These are phyloP conservation scores for Haplochromis vanheusdeni DNA, from an alignment of 2,113 vertebrate genomes.

Conservation along the genomic window DNA sequence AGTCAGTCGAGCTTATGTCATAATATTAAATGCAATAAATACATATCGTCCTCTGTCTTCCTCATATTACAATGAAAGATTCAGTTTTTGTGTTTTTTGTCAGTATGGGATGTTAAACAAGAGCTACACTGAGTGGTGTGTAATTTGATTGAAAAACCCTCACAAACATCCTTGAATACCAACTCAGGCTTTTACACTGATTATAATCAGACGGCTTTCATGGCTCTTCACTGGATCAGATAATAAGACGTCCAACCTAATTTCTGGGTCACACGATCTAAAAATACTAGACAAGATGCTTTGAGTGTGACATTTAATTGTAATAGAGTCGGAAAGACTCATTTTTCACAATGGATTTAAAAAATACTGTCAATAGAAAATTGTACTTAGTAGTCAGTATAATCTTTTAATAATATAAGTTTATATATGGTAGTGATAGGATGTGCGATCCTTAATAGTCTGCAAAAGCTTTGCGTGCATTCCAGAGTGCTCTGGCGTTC, in stretches of 20 bases:
- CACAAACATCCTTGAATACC: not conserved
- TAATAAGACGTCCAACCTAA: not conserved
- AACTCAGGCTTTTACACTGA: not conserved
- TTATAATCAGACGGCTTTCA: not conserved
- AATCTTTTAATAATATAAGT: too few relatives aligned
- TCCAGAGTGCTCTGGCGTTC: too few relatives aligned
- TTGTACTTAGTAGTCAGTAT: too few relatives aligned
- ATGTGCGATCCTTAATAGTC: too few relatives aligned
- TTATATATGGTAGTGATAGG: too few relatives aligned
- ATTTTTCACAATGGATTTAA: rapidly evolving
- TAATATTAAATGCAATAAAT: not conserved
- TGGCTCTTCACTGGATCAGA: not conserved
- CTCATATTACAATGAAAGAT: not conserved
- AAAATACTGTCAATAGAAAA: not conserved
- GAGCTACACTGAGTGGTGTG: not conserved
- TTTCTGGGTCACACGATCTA: conserved; percentile 2
- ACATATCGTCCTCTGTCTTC: not conserved
- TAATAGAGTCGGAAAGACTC: not conserved
- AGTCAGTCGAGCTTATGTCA: not conserved
- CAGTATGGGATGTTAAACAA: not conserved
- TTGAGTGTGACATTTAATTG: not conserved
- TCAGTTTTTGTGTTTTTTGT: not conserved
- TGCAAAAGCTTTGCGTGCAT: too few relatives aligned
- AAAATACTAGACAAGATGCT: not conserved
- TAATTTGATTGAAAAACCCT: not conserved